A percentile compares a stretch with the other conserved stretches of the same genome.
Conservation (phyloP, 2,888 invertebrate species). For the Epicampocera succincta region DNA sequence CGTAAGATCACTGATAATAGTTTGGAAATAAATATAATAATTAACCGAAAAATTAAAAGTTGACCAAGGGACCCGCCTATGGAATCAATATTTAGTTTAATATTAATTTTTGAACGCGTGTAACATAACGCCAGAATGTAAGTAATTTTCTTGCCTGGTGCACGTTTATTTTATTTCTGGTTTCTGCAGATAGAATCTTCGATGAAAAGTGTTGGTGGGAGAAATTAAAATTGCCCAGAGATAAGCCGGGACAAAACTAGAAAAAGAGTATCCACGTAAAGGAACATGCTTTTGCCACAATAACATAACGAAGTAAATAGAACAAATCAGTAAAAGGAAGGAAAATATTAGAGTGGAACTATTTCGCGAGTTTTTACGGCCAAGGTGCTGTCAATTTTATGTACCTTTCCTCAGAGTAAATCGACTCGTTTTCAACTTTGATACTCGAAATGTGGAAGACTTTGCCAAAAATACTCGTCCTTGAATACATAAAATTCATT, state of each 20-base stretch:
- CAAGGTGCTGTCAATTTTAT: not conserved
- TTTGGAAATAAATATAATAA: too few species aligned
- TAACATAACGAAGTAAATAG: not conserved
- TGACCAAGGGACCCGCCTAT: too few species aligned
- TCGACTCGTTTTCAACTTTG: slow-evolving; percentile 15
- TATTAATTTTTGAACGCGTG: slow-evolving; percentile 4
- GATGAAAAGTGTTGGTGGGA: slow-evolving; percentile 7
- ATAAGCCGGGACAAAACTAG: slow-evolving; percentile 12
- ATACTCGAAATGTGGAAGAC: slow-evolving; percentile 1
- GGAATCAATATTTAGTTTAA: slow-evolving; percentile 9
- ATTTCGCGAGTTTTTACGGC: too few species aligned
- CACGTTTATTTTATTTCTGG: not conserved
- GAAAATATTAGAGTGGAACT: not conserved
- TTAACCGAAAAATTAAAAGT: too few species aligned
- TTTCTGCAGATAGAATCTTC: slow-evolving; percentile 17
- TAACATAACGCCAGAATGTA: slow-evolving; percentile 15
- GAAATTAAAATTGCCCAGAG: slow-evolving; percentile 7
- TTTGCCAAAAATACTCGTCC: not conserved
- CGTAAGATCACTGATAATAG: too few species aligned
- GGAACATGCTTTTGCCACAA: not conserved
- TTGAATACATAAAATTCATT: slow-evolving; percentile 10
- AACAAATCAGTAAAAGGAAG: slow-evolving; percentile 11
- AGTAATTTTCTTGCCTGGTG: slow-evolving; percentile 4
- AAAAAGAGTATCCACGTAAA: not conserved
- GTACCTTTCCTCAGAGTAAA: slow-evolving; percentile 3